Conservation (phyloP, 2,113 vertebrate species). For the Dissostichus mawsoni region DNA sequence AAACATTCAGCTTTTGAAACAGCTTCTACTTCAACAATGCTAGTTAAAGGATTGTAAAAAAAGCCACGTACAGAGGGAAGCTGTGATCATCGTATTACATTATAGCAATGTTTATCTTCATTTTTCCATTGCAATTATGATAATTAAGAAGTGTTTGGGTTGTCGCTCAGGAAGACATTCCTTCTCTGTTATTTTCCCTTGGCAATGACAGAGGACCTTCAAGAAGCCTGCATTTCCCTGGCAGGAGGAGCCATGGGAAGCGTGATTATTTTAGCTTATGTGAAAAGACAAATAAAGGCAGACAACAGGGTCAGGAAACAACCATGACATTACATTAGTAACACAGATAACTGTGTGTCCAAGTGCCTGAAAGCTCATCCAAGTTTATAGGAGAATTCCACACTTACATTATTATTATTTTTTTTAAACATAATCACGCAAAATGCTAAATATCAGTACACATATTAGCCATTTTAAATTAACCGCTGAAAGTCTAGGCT, state of each 20-base stretch:
- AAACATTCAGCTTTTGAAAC: conserved; percentile 19
- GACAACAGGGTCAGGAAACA: neutral
- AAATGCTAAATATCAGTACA: too few relatives aligned
- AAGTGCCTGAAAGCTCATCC: conserved; percentile 10
- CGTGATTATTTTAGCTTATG: conserved; percentile 35
- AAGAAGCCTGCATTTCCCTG: conserved; percentile 69
- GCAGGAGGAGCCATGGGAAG: conserved; percentile 57
- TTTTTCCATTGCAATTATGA: conserved; percentile 42
- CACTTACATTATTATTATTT: neutral
- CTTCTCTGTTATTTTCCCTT: conserved; percentile 59
- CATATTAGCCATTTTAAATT: too few relatives aligned
- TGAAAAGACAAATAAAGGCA: conserved; percentile 26
- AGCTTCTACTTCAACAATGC: conserved; percentile 4
- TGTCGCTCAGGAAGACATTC: conserved; percentile 45
- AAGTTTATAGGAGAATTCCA: neutral
- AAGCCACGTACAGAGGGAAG: conserved; percentile 10
- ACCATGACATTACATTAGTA: neutral
- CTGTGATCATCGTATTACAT: conserved; percentile 29
- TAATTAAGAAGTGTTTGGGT: conserved; percentile 55
- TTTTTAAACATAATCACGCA: too few relatives aligned
- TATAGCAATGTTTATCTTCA: conserved; percentile 8
- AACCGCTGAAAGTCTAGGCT: too few relatives aligned
- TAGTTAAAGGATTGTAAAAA: neutral
- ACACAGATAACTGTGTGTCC: neutral
- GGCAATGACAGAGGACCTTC: conserved; percentile 51